A percentile compares a stretch with the other conserved stretches of the same genome.
Conservation (phyloP, 2,888 invertebrate genomes). For the Hesperia comma region DNA sequence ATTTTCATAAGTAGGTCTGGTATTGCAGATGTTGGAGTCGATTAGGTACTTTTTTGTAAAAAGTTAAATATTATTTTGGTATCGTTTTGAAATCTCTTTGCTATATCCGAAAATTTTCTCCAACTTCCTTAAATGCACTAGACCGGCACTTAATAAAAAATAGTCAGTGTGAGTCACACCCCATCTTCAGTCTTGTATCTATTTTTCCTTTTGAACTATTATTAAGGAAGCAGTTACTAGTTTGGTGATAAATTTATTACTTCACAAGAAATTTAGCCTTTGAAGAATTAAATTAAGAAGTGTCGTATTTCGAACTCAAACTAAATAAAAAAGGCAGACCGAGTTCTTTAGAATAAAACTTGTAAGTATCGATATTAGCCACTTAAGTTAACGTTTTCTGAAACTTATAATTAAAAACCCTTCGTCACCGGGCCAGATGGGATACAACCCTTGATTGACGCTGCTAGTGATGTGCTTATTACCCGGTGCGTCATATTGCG, state of each 20-base stretch:
- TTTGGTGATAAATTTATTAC: constrained; percentile 23
- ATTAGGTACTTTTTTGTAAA: no score
- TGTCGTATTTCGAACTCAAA: not conserved
- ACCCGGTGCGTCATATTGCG: no score
- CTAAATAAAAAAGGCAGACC: not conserved
- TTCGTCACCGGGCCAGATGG: no score
- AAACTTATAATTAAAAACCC: no score
- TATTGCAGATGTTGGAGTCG: no score
- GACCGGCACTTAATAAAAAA: not conserved
- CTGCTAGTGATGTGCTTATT: no score
- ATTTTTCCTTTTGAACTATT: constrained; percentile 29
- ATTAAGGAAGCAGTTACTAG: constrained; percentile 24
- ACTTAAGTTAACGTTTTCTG: no score
- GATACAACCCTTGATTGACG: no score
- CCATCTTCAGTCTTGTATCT: constrained; percentile 8
- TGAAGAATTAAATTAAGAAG: not conserved
- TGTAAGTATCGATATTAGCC: no score
- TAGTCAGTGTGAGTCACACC: constrained; percentile 9
- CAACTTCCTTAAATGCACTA: not conserved
- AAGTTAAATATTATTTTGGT: no score
- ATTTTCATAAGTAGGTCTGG: no score
- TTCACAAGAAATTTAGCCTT: not conserved
- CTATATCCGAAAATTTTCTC: not conserved
- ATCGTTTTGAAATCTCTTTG: no score
- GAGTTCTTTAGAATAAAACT: not conserved